Base-by-base conservation (phyloP, 2,113 vertebrate species). In the Mus spicilegus region DNA sequence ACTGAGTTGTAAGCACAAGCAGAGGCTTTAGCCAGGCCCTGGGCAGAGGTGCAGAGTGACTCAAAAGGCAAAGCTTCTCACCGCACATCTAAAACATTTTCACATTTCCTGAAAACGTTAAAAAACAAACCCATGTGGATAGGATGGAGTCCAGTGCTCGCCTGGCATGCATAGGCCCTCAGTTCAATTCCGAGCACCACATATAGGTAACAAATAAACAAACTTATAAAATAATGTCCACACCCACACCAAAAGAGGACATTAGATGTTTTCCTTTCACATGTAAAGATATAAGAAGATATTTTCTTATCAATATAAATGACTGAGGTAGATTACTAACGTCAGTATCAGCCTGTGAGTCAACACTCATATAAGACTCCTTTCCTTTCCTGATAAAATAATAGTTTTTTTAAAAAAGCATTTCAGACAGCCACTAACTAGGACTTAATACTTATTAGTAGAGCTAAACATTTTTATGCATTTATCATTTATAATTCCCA, bases 371-470 rank as follows among this genome's bases (percentile, higher is more conserved):
- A 20, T 87, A 24, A 46, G 30, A 13, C 86, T 77, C n/a, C 46
- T 95, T 93, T 82, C 51, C 46, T 65, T 93, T 93, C 82, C 93
- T 89, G 61, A 65, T 84, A 86, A 96, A 95, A 42, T 72, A 61
- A 70, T 90, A 87, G 16, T 61, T 89, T n/a, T 49, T 28, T 39
- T 12, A 89, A 90, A 75, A 89, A 73, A 94, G 73, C 30, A 96
- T 86, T 91, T 80, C 84, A 91, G 86, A 75, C 5, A 87, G 73
- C 51, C 76, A 84, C 49, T 51, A 61, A 63, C 36, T 54, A 73
- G 5, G 51, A 30, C 3, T 51, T 70, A 86, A 33, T 91, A 63
- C 61, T 24, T 26, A 24, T 26, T 63, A 87, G 36, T 42, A 36
- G 1, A 54, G 26, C 39, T 84, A 42, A 96, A 51, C 9, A 51